Base-by-base conservation (phyloP, 1,140 invertebrate genomes). In the Bombus haemorrhoidalis region DNA sequence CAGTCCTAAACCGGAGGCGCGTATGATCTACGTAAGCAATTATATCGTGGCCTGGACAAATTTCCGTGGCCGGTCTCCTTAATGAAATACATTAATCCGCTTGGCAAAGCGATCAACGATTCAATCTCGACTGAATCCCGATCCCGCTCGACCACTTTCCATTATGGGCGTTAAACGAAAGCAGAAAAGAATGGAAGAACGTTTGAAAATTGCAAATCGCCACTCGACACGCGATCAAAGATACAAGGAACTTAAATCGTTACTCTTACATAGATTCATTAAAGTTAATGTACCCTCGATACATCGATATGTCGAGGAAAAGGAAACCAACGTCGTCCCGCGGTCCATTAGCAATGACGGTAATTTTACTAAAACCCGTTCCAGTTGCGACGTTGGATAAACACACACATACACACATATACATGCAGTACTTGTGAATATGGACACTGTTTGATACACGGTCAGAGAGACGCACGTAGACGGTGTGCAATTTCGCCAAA, bases 311-410 rank as follows among this genome's bases (percentile, higher is more conserved):
- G 13, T 37, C 72, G 81, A 43, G 62, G 32, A 32, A 32, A 8
- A 57, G 43, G 32, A n/a, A 32, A 43, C 18, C 6, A 4, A 37
- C 18, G 28, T 12, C 62, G 59, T 53, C 12, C 28, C 15, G 15
- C 22, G 43, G 41, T n/a, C 72, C 41, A 82, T 86, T 78, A 77
- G 73, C 81, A 69, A 69, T 34, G 62, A 57, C 73, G 62, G 62
- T 68, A 78, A 83, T 78, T 77, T 83, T 32, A 22, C 81, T 83
- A 78, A 78, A 83, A 83, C 69, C 74, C 4, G n/a, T 28, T 32
- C 32, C 12, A 28, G 64, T 32, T 34, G 18, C 28, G 37, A 28
- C 62, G 32, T 57, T 18, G 34, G 41, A 37, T 53, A 75, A 83
- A 83, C 53, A 81, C 8, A 69, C 37, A 72, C 6, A 22, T 8